Conservation (phyloP, 2,113 vertebrate species). For the Antechinus stuartii region DNA sequence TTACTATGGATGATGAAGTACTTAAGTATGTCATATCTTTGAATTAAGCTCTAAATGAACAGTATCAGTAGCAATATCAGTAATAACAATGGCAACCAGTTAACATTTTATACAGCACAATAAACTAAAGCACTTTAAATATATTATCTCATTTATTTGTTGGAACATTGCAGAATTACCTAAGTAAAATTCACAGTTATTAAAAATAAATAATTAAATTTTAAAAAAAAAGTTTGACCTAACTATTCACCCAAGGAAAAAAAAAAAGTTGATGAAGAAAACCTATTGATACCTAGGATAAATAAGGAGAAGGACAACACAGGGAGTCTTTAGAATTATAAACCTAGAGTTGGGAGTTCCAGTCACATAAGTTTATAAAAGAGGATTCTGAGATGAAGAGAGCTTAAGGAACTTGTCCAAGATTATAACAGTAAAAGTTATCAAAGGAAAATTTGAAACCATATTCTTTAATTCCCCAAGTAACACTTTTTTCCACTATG, state of each 20-base stretch:
- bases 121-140: neutral
- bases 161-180: no score
- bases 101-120: neutral
- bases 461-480: no score
- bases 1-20: neutral
- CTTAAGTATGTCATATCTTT: neutral
- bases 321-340: neutral
- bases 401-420: neutral
- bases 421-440: neutral
- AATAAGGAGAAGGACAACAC: neutral
- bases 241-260: neutral
- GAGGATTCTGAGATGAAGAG: no score
- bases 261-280: neutral
- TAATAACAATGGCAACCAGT: no score
- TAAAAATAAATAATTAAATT: no score
- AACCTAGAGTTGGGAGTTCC: neutral
- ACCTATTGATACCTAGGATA: neutral
- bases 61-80: neutral
- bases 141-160: neutral
- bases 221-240: neutral
- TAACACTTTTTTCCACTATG: no score
- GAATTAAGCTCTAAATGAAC: neutral
- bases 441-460: neutral
- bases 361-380: neutral
- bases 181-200: neutral